These are phyloP conservation scores for Caenorhabditis latens DNA, from an alignment of 1,140 invertebrate species.

Conservation along the genomic window DNA sequence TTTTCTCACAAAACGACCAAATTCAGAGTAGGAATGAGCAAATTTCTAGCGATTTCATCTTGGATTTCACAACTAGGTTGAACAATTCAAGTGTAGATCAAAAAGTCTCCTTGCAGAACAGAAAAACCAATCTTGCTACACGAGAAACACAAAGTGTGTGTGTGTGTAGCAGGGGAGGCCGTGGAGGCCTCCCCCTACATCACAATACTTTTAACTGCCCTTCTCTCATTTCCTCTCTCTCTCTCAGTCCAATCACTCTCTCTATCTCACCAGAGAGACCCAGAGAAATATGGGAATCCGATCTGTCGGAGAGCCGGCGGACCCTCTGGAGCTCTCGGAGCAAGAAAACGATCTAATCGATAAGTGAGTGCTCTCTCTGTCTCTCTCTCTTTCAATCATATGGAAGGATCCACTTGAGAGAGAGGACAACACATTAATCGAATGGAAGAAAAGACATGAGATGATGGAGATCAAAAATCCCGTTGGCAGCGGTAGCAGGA, in stretches of 20 bases:
- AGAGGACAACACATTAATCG: slow-evolving; percentile 28
- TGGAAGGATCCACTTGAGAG: slow-evolving; percentile 19
- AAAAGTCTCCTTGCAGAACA: too few species aligned
- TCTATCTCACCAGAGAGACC: not conserved
- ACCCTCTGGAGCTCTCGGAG: not conserved
- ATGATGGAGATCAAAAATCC: slow-evolving; percentile 15
- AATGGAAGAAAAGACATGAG: not conserved
- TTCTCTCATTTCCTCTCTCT: slow-evolving; percentile 21
- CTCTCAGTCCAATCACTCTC: not conserved
- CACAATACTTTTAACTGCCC: slow-evolving; percentile 27
- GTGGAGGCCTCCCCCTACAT: not conserved
- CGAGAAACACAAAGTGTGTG: too few species aligned
- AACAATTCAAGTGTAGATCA: too few species aligned
- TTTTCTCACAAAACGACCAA: too few species aligned
- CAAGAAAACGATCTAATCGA: slow-evolving; percentile 3
- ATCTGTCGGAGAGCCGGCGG: too few species aligned
- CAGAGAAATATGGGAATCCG: not conserved
- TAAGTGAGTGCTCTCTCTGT: not conserved
- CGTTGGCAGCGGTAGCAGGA: not conserved
- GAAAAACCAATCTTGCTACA: too few species aligned
- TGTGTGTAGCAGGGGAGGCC: slow-evolving; percentile 4
- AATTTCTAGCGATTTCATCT: too few species aligned
- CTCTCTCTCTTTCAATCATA: slow-evolving; percentile 21
- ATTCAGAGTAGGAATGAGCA: too few species aligned
- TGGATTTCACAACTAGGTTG: too few species aligned